A percentile compares a stretch with the other conserved stretches of the same genome.
phyloP scores from a whole-genome alignment of 2,113 vertebrate genomes.

The Climacteris rufus region DNA sequence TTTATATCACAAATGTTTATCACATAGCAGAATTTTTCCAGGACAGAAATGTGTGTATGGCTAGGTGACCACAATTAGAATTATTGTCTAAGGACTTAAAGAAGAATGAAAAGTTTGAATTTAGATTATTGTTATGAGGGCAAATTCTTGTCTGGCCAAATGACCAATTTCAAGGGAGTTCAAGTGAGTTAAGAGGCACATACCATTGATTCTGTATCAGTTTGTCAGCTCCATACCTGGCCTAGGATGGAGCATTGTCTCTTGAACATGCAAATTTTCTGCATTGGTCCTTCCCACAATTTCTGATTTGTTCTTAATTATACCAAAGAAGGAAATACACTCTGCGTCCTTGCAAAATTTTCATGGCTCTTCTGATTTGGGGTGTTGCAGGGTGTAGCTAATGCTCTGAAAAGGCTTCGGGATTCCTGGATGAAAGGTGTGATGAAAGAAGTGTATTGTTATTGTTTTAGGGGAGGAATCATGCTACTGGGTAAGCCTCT shows the following conservation, averaged over 20 bases:
- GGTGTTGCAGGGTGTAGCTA: slow-evolving; percentile 67
- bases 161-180: neutral
- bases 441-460: slow-evolving; percentile 64
- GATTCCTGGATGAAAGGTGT: slow-evolving; percentile 66
- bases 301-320: slow-evolving; percentile 16
- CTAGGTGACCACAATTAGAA: neutral
- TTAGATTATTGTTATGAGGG: neutral
- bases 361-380: slow-evolving; percentile 38
- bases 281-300: neutral
- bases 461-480: slow-evolving; percentile 67
- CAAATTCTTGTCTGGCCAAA: neutral
- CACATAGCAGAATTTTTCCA: neutral
- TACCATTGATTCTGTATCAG: neutral
- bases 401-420: slow-evolving; percentile 43
- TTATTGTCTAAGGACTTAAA: neutral
- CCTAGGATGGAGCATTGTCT: neutral
- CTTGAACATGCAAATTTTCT: neutral
- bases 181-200: neutral
- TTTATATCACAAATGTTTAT: neutral
- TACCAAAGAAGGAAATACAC: slow-evolving; percentile 41
- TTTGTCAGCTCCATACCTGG: neutral
- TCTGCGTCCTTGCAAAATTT: slow-evolving; percentile 28
- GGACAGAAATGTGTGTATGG: neutral
- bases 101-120: neutral
- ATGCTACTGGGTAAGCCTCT: slow-evolving; percentile 58